phyloP scores from a whole-genome alignment of 2,113 vertebrate genomes.

The Rhineura floridana region DNA sequence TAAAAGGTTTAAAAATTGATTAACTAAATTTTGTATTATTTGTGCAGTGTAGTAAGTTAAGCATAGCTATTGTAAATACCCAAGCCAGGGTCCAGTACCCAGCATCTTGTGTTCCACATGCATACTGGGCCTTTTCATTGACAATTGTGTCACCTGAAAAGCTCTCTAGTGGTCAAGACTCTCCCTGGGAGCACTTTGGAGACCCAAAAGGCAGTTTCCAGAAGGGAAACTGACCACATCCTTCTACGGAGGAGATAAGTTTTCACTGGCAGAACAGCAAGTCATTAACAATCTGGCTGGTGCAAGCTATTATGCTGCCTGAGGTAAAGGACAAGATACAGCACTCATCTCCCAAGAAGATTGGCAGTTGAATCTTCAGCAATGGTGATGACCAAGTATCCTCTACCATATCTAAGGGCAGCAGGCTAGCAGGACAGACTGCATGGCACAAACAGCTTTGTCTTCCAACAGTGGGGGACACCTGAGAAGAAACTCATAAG shows the following conservation, averaged over 20 bases:
- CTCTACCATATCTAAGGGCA: too few species aligned
- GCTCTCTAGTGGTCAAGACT: neutral
- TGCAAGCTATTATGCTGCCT: too few species aligned
- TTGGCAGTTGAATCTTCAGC: neutral
- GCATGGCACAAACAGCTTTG: too few species aligned
- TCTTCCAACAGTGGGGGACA: too few species aligned
- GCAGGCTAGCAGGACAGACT: too few species aligned
- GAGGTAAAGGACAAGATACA: too few species aligned
- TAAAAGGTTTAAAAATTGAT: constrained; percentile 26
- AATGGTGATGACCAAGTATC: neutral
- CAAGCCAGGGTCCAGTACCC: neutral
- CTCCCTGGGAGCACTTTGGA: neutral
- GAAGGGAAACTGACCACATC: neutral
- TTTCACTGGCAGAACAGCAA: neutral
- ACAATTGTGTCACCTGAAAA: neutral
- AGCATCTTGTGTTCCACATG: neutral
- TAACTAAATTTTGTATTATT: constrained; percentile 39
- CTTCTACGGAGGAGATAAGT: neutral
- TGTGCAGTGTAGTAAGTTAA: neutral
- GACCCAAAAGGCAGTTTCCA: neutral
- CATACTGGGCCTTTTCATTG: neutral
- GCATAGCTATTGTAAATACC: neutral
- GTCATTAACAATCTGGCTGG: neutral
- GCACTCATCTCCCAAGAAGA: too few species aligned
- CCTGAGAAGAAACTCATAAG: too few species aligned